Percentiles rank a stretch among this genome's conserved stretches.
Evolutionary conservation across 1,140 invertebrate species (phyloP).

Genomic region (Hormaphis cornu): DNA sequence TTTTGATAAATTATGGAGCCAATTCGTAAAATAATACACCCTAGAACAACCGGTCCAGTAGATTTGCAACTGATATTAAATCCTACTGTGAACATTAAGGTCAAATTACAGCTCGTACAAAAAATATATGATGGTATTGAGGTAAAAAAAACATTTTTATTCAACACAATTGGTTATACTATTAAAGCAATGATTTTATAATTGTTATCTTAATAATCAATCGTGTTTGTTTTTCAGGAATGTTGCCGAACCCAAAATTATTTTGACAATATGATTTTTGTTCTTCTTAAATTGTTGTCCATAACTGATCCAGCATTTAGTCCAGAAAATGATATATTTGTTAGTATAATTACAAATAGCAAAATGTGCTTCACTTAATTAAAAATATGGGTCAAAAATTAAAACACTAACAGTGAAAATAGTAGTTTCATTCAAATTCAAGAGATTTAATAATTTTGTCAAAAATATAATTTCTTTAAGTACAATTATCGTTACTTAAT

Average conservation of each 20-base stretch:
- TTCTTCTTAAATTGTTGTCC: neutral
- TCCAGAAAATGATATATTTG: constrained; percentile 20
- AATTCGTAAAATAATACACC: neutral
- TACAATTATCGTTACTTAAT: no score
- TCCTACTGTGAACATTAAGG: neutral
- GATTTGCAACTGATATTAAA: constrained; percentile 14
- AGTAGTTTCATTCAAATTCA: no score
- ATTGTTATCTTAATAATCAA: no score
- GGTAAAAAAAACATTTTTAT: neutral
- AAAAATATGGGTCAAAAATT: no score
- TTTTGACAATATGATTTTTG: constrained; percentile 17
- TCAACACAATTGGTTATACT: no score
- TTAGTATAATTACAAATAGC: neutral
- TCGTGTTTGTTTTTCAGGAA: constrained; percentile 1
- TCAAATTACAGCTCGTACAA: constrained; percentile 3
- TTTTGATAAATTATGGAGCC: neutral
- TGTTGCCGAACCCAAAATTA: neutral
- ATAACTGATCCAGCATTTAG: constrained; percentile 6
- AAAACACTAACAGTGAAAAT: no score
- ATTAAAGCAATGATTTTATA: neutral
- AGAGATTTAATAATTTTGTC: no score
- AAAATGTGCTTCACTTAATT: no score
- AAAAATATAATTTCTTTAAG: no score
- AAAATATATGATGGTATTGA: neutral
- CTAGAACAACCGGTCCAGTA: neutral